Evolutionary conservation across 2,113 vertebrate genomes (phyloP).

Genomic region (Mirounga angustirostris): DNA sequence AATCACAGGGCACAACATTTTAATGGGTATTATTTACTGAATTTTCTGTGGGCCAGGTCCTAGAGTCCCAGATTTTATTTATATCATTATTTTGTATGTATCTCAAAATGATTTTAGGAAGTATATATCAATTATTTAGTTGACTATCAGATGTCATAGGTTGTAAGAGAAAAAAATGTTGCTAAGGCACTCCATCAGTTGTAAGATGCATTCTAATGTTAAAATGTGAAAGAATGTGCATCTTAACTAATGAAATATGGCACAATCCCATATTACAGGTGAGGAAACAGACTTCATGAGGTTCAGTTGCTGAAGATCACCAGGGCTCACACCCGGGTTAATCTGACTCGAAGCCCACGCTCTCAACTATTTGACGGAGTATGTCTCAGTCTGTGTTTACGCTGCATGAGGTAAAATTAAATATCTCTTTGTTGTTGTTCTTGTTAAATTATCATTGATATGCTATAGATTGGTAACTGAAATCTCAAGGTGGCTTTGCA

Average conservation of each 20-base stretch:
- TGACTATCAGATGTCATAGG: neutral
- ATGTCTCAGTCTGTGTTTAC: neutral
- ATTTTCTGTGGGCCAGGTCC: neutral
- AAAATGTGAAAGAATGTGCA: slow-evolving; percentile 8
- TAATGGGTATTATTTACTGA: neutral
- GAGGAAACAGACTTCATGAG: neutral
- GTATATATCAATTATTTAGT: neutral
- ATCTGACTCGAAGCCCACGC: neutral
- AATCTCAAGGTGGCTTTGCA: neutral
- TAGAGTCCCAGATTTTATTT: slow-evolving; percentile 14
- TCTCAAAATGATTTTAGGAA: slow-evolving; percentile 31
- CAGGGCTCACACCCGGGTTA: neutral
- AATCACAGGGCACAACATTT: neutral
- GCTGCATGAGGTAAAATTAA: neutral
- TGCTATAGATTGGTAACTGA: neutral
- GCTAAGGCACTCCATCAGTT: neutral
- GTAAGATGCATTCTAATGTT: neutral
- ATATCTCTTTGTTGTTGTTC: neutral
- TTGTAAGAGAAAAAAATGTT: slow-evolving; percentile 26
- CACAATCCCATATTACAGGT: neutral
- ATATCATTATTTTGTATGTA: slow-evolving; percentile 9
- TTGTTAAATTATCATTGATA: neutral
- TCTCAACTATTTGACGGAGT: neutral
- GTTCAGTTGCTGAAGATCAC: neutral
- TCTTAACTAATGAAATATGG: neutral